phyloP scores from a whole-genome alignment of 64 coral and sea anemone genomes.

The Cladopsammia gracilis region DNA sequence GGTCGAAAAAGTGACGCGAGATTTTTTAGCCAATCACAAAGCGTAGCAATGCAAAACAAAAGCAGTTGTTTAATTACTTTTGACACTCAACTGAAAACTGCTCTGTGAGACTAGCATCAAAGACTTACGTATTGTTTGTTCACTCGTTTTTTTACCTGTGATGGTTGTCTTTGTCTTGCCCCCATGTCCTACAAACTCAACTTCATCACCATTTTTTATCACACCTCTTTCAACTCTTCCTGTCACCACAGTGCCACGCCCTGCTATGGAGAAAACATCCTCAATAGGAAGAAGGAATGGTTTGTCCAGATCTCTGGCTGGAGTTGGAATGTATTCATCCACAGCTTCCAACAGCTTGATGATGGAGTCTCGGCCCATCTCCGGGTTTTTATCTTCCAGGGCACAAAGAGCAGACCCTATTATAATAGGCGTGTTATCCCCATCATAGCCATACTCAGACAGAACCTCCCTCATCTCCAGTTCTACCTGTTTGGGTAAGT shows the following conservation, averaged over 20 bases:
- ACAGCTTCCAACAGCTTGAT: constrained; percentile 93
- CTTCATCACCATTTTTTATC: constrained; percentile 93
- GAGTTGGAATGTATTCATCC: constrained; percentile 92
- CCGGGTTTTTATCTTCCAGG: constrained; percentile 80
- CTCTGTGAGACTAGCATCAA: too few relatives aligned
- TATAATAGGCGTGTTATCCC: constrained; percentile 97
- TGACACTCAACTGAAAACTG: too few relatives aligned
- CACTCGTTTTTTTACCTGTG: constrained; percentile 62
- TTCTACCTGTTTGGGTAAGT: constrained; percentile 71
- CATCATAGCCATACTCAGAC: constrained; percentile 84
- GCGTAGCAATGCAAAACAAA: too few relatives aligned
- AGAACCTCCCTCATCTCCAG: constrained; percentile 91
- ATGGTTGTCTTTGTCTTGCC: constrained; percentile 77
- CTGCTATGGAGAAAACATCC: constrained; percentile 94
- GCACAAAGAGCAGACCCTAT: constrained; percentile 92
- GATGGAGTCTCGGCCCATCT: constrained; percentile 76
- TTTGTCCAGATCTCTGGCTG: constrained; percentile 94
- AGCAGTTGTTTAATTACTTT: too few relatives aligned
- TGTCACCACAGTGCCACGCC: constrained; percentile 96
- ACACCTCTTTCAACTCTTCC: constrained; percentile 95
- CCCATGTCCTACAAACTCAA: constrained; percentile 91
- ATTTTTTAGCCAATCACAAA: too few relatives aligned
- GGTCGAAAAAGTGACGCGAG: too few relatives aligned
- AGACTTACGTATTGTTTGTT: too few relatives aligned
- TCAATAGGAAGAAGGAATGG: constrained; percentile 96